Percentiles rank a stretch among this genome's conserved stretches.
Conservation (phyloP, 2,797 vertebrate genomes). For the Hypotaenidia philippensis region DNA sequence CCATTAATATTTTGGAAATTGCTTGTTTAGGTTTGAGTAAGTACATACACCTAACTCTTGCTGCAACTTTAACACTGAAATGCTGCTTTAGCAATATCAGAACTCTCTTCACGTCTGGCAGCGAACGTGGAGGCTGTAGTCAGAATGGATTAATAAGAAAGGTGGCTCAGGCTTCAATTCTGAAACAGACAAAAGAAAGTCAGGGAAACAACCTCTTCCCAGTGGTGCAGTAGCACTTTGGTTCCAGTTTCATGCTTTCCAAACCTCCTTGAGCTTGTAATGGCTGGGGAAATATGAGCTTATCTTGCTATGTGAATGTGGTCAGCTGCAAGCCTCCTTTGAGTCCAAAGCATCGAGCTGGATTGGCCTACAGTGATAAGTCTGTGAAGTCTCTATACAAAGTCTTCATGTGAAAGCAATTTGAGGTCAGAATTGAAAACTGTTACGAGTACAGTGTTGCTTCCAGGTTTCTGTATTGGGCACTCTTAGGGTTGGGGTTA, state of each 20-base stretch:
- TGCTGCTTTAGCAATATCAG: background rate
- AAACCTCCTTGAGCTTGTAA: background rate
- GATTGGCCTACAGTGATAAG: background rate
- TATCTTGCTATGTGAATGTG: background rate
- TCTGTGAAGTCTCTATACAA: background rate
- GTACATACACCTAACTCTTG: background rate
- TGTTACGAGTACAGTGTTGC: background rate
- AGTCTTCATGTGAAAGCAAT: background rate
- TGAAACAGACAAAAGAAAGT: background rate
- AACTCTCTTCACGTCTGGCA: background rate
- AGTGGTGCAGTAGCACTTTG: background rate
- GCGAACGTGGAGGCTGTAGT: background rate
- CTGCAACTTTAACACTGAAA: background rate
- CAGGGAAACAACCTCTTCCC: background rate
- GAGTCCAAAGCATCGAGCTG: background rate
- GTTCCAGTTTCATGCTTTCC: background rate
- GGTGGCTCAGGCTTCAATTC: background rate
- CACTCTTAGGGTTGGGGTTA: background rate
- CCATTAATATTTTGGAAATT: background rate
- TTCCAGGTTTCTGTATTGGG: background rate
- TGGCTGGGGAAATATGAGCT: background rate
- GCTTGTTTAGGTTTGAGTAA: background rate
- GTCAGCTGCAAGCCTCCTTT: background rate
- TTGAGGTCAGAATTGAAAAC: background rate
- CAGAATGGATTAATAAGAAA: background rate